Base-by-base conservation (phyloP, 2,888 invertebrate genomes). In the Acholoe squamosa region DNA sequence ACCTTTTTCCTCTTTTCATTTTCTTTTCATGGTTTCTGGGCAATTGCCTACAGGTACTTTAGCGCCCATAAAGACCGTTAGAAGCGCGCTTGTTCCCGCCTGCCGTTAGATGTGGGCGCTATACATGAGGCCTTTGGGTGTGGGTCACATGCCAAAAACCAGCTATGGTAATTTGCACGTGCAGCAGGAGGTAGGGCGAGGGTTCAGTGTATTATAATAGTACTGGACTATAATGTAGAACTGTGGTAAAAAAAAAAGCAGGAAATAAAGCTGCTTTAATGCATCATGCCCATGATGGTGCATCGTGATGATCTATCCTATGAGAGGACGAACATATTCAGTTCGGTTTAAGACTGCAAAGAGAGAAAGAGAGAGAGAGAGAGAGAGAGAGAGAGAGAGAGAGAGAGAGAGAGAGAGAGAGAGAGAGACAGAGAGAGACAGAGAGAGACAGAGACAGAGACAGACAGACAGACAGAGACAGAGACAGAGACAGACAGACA, bases 101-200 rank as follows among this genome's bases (percentile, higher is more conserved):
- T 7, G 61, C 19, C 3, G 61, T 61, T 61, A 61, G 61, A 19
- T 19, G 61, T n/a, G 3, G 71, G n/a, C 28, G 71, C 71, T 71
- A 71, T 71, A 25, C 28, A 71, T 28, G 71, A 71, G 71, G 71
- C 71, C 71, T n/a, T 25, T 28, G 71, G 28, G 71, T 71, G 25
- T 5, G 28, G 25, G 71, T 19, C 61, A 25, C 28, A 71, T 22
- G 71, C 25, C 28, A 0, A 25, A 5, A 28, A 71, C 71, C 71
- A 71, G 71, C 71, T 7, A 25, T 3, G 14, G 71, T n/a, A 28
- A 25, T 28, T 61, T 71, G 7, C 71, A 25, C 71, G 71, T 25
- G 14, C 71, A 71, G 71, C 71, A 25, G 19, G n/a, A 25, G 25
- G 1, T 28, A 61, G 61, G 61, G n/a, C 1, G 61, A n/a, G n/a